Percentiles rank a stretch among this genome's conserved stretches.
phyloP scores from a whole-genome alignment of 2,888 invertebrate species.

The Agrochola lota region DNA sequence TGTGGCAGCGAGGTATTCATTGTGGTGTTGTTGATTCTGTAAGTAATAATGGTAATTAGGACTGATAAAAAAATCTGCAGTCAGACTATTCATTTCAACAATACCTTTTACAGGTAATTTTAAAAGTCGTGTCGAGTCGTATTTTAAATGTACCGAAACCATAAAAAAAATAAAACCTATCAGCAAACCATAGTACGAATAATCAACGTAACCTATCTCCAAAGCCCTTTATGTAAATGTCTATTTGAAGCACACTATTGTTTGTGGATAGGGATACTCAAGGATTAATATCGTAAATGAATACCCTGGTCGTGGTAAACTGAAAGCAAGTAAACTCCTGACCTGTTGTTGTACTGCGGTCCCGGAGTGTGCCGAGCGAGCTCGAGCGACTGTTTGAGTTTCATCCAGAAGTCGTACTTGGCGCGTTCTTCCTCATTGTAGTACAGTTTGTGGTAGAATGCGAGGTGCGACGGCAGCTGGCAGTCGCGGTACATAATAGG shows the following conservation, averaged over 20 bases:
- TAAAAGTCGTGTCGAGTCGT: too few relatives aligned
- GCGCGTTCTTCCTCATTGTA: slow-evolving; percentile 84
- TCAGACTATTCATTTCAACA: not conserved
- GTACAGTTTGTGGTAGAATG: slow-evolving; percentile 91
- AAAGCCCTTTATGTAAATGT: not conserved
- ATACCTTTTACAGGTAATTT: not conserved
- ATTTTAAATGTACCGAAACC: not conserved
- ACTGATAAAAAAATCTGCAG: not conserved
- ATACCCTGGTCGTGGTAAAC: not conserved
- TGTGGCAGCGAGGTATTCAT: slow-evolving; percentile 64
- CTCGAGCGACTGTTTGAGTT: slow-evolving; percentile 90
- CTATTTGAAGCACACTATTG: not conserved
- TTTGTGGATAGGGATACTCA: not conserved
- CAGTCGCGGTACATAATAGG: slow-evolving; percentile 93
- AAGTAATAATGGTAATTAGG: not conserved
- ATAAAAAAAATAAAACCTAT: too few relatives aligned
- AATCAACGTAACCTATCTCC: not conserved
- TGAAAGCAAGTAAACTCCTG: not conserved
- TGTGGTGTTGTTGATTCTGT: slow-evolving; percentile 57
- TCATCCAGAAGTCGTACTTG: slow-evolving; percentile 93
- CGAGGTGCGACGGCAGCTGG: slow-evolving; percentile 92
- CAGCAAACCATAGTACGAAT: not conserved
- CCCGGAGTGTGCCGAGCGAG: slow-evolving; percentile 45
- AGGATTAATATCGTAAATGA: not conserved
- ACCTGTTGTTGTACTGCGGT: slow-evolving; percentile 48